phyloP scores from a whole-genome alignment of 2,797 vertebrate genomes.

The Sternarchorhynchus goeldii region DNA sequence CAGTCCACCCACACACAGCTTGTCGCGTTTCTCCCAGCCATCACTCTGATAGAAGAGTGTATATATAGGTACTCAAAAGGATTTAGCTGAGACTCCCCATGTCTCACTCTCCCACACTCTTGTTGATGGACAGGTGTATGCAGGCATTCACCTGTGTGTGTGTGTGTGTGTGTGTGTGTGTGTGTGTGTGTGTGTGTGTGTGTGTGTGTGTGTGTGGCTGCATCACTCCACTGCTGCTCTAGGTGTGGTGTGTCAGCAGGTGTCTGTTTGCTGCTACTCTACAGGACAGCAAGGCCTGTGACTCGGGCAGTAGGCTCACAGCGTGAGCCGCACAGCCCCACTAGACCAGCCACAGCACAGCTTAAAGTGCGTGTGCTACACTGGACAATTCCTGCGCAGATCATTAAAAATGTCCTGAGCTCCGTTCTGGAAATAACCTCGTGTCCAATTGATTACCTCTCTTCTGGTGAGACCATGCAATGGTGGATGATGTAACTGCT shows the following conservation, averaged over 20 bases:
- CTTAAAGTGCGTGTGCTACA: conserved; percentile 36
- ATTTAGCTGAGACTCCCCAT: not conserved
- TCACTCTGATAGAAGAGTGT: not conserved
- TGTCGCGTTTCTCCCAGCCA: conserved; percentile 7
- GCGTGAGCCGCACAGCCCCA: conserved; percentile 5
- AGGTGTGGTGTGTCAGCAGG: conserved; percentile 8
- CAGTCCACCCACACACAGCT: conserved; percentile 4
- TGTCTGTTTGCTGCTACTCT: conserved; percentile 33
- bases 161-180: not conserved
- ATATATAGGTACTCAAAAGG: not conserved
- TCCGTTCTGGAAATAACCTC: conserved; percentile 61
- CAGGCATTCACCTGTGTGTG: not conserved
- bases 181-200: not conserved
- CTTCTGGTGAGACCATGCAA: conserved; percentile 58
- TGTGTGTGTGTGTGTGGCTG: not conserved
- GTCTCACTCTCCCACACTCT: not conserved
- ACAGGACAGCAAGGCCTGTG: conserved; percentile 47
- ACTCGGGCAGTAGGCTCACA: conserved; percentile 60
- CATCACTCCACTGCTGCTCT: not conserved
- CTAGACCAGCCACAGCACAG: conserved; percentile 8
- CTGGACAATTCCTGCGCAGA: conserved; percentile 58
- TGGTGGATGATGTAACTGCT: conserved; percentile 57
- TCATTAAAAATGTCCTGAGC: conserved; percentile 71
- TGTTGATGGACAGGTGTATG: conserved; percentile 23
- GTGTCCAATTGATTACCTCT: conserved; percentile 67